phyloP scores from a whole-genome alignment of 1,140 invertebrate genomes.

The Papilio dardanus region DNA sequence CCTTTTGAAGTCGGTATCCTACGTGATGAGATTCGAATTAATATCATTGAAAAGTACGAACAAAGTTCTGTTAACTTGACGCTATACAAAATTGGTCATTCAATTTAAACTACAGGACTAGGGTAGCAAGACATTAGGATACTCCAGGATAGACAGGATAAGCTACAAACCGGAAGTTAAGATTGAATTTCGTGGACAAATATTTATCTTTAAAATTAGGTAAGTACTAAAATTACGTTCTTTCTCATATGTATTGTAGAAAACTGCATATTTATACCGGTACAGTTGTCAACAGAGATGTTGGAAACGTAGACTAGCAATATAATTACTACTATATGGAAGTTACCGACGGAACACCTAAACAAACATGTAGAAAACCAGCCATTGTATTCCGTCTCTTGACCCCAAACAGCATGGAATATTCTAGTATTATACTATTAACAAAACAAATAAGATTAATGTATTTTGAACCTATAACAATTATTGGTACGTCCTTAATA shows the following conservation, averaged over 20 bases:
- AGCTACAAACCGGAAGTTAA: no score
- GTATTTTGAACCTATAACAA: no score
- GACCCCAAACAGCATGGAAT: slow-evolving; percentile 11
- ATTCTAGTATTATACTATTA: no score
- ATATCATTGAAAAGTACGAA: not conserved
- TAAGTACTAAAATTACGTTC: not conserved
- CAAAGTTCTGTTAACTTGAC: not conserved
- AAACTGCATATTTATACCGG: not conserved
- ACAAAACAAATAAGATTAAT: no score
- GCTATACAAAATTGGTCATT: no score
- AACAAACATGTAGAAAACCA: slow-evolving; percentile 34
- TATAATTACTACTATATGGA: slow-evolving; percentile 21
- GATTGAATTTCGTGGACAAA: no score
- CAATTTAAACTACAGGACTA: no score
- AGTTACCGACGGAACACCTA: slow-evolving; percentile 25
- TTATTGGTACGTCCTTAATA: no score
- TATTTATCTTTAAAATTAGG: not conserved
- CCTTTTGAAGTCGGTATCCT: slow-evolving; percentile 12
- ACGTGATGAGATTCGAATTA: slow-evolving; percentile 4
- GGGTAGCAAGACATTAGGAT: no score
- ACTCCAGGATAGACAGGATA: no score
- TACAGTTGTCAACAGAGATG: slow-evolving; percentile 9
- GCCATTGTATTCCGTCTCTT: slow-evolving; percentile 27
- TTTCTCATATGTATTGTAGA: not conserved
- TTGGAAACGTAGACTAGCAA: not conserved